These are phyloP conservation scores for Formica aserva DNA, from an alignment of 2,888 invertebrate species.

Conservation along the genomic window DNA sequence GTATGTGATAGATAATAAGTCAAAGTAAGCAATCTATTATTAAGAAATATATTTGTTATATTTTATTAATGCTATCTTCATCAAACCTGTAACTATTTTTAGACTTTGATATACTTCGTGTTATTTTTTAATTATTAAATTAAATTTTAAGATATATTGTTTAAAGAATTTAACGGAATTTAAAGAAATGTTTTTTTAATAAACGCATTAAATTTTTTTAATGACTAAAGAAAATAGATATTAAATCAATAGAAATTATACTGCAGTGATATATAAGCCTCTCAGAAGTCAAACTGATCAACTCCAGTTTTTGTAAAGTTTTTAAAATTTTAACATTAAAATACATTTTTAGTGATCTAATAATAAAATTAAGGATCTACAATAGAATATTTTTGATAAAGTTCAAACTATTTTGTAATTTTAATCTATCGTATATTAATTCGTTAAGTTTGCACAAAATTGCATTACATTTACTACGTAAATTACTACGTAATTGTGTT, in stretches of 20 bases:
- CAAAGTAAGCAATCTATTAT: not conserved
- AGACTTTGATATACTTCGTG: not conserved
- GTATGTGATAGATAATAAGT: not conserved
- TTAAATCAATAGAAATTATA: too few relatives aligned
- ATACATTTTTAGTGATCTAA: too few relatives aligned
- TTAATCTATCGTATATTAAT: not conserved
- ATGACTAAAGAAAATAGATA: too few relatives aligned
- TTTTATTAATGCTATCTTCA: not conserved
- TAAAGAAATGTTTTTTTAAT: not conserved
- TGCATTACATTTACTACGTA: not conserved
- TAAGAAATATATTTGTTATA: not conserved
- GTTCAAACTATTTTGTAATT: not conserved
- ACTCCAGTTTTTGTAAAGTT: not conserved
- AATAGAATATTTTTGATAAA: not conserved
- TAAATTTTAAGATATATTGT: not conserved
- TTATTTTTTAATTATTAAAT: not conserved
- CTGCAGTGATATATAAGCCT: not conserved
- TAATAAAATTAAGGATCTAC: not conserved
- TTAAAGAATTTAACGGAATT: not conserved
- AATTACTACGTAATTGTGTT: not conserved
- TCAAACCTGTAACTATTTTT: not conserved
- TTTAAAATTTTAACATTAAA: not conserved
- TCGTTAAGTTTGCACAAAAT: not conserved
- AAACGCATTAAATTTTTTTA: not conserved
- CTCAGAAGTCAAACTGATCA: not conserved